Evolutionary conservation across 2,113 vertebrate species (phyloP), one percentile per base, ranked within the genome.

Genomic region (Cinclus mexicanus): DNA sequence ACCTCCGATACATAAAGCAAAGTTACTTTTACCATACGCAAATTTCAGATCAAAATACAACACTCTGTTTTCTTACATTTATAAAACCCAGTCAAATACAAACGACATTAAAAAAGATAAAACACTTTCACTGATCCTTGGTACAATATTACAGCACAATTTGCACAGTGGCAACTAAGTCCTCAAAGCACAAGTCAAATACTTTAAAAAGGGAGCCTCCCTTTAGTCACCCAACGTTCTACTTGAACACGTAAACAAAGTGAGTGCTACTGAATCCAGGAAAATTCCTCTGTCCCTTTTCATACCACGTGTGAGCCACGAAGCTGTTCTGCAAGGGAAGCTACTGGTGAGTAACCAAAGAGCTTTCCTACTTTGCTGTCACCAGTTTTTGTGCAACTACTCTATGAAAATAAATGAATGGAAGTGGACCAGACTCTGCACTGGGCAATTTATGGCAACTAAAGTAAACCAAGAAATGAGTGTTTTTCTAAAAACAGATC

Each of bases 31-130:
- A 98, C 98, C 97, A 94, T 97, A 98, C 97, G 96, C 98, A 98
- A 98, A 98, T 97, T 97, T 98, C 98, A 96, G 98, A 71, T 98
- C 98, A 98, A 98, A 98, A 98, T 98, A 98, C 98, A 97, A 96
- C 98, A 98, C 97, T 98, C 97, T 98, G 95, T 97, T 98, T 97
- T 96, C 97, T 97, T 96, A 98, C 97, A 95, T 90, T 97, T 98
- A 98, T 97, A 98, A 98, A 98, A 98, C 93, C 98, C 97, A 47
- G 87, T 98, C 98, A 93, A 96, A 97, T 98, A 98, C 98, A 98
- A 98, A 98, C 98, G 10, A 98, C 96, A 95, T 98, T 97, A 98
- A 96, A 98, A 98, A 98, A 98, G 98, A 97, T 97, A 98, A 98
- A 98, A 98, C 97, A 97, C 97, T 97, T 97, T 91, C 97, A 98